phyloP scores from a whole-genome alignment of 2,888 invertebrate species.

The Apamea epomidion region DNA sequence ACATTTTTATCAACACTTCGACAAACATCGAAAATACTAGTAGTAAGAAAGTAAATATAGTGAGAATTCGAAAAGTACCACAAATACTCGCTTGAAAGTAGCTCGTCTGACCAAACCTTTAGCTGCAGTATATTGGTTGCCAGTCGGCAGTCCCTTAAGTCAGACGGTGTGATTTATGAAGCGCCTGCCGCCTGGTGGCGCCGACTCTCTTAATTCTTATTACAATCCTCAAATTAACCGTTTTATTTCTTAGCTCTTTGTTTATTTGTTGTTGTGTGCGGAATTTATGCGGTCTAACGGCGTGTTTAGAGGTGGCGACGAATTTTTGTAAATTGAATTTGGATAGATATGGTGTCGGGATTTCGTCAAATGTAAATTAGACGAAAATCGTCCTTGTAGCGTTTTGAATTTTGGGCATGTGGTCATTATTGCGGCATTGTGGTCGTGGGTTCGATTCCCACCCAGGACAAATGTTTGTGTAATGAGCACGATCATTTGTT shows the following conservation, averaged over 20 bases:
- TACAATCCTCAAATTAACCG: conserved; percentile 73
- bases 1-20: not conserved
- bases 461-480: too few species aligned
- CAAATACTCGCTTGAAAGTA: conserved; percentile 16
- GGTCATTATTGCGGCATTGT: too few species aligned
- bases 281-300: conserved; percentile 60
- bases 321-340: conserved; percentile 35
- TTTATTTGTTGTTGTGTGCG: conserved; percentile 61
- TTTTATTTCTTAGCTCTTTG: conserved; percentile 69
- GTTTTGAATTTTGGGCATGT: not conserved
- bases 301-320: conserved; percentile 35
- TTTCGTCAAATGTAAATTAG: not conserved
- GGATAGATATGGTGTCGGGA: not conserved
- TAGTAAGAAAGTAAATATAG: not conserved
- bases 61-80: not conserved
- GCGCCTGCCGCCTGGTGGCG: conserved; percentile 74
- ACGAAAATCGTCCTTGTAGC: not conserved
- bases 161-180: conserved; percentile 77
- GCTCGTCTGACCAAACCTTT: conserved; percentile 39
- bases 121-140: conserved; percentile 48
- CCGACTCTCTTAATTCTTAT: conserved; percentile 74
- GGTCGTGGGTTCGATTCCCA: too few species aligned
- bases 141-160: conserved; percentile 64
- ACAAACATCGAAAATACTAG: not conserved
- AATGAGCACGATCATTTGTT: too few species aligned